phyloP scores from a whole-genome alignment of 2,113 vertebrate genomes.

The Dascyllus trimaculatus region DNA sequence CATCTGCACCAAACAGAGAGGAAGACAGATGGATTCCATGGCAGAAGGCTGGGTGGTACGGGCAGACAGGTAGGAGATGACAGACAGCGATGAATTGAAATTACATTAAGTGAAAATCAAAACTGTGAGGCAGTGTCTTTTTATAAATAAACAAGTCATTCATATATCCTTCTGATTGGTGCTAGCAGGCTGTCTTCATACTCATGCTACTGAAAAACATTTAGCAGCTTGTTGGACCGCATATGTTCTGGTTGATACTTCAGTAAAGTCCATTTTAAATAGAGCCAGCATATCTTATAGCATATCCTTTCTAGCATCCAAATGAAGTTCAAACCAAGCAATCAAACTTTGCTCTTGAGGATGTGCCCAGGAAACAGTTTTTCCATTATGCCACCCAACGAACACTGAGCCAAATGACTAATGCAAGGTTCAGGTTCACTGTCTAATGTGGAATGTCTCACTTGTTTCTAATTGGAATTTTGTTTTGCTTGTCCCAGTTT shows the following conservation, averaged over 20 bases:
- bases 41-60: constrained; percentile 35
- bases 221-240: not conserved
- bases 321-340: not conserved
- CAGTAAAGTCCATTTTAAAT: constrained; percentile 2
- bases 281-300: not conserved
- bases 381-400: not conserved
- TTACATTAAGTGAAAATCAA: constrained; percentile 13
- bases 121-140: not conserved
- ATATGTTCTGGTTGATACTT: not conserved
- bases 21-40: constrained; percentile 72
- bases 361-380: not conserved
- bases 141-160: not conserved
- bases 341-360: not conserved
- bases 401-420: not conserved
- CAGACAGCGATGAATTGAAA: constrained; percentile 9
- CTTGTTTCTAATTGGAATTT: too few relatives aligned
- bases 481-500: too few relatives aligned
- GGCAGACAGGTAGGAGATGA: constrained; percentile 45
- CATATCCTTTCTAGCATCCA: not conserved
- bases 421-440: not conserved
- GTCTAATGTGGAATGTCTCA: not conserved
- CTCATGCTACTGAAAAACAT: not conserved
- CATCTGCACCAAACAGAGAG: constrained; percentile 71
- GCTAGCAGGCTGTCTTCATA: not conserved
- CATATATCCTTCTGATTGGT: constrained; percentile 2